phyloP scores from a whole-genome alignment of 2,797 vertebrate species.

The Zonotrichia albicollis region DNA sequence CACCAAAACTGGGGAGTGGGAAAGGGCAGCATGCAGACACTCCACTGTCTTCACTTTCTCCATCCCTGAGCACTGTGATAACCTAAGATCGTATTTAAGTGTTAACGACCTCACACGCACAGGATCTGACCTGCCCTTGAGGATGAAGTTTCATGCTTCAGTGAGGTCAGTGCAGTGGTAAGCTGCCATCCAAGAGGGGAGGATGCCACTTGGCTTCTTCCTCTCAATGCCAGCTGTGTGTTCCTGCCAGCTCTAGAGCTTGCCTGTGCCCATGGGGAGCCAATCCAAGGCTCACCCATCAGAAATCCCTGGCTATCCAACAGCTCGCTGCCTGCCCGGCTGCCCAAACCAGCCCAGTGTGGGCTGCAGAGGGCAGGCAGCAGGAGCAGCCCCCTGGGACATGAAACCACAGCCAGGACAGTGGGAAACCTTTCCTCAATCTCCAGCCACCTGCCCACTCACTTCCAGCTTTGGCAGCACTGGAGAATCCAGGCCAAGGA shows the following conservation, averaged over 20 bases:
- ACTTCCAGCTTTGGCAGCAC: rapidly evolving
- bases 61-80: background rate
- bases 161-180: background rate
- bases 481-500: background rate
- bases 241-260: background rate
- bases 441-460: rapidly evolving
- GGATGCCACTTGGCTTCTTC: background rate
- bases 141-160: background rate
- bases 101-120: rapidly evolving
- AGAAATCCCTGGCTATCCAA: background rate
- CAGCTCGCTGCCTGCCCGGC: background rate
- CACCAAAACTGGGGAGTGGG: background rate
- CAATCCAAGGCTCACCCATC: background rate
- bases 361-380: background rate
- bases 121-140: background rate
- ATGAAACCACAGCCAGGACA: background rate
- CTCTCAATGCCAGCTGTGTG: rapidly evolving
- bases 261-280: background rate
- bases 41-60: background rate
- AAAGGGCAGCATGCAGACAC: background rate
- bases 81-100: background rate
- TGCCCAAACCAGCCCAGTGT: background rate
- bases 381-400: background rate
- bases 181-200: background rate
- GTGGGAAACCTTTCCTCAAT: background rate